Conservation (phyloP, 2,113 vertebrate species). For the Bos javanicus region DNA sequence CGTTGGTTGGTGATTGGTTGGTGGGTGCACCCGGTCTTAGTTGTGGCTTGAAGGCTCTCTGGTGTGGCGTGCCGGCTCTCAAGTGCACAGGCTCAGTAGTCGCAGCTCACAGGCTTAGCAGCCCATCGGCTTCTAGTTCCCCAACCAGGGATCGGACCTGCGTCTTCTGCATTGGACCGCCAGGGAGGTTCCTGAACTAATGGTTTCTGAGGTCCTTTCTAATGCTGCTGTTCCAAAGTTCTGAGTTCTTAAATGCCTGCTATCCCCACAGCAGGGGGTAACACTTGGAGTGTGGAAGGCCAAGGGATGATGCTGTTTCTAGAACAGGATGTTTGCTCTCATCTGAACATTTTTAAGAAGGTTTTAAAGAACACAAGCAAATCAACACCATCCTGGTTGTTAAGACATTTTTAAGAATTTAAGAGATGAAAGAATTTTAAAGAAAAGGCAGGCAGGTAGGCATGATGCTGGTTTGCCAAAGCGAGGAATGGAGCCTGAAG, state of each 20-base stretch:
- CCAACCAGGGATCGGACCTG: neutral
- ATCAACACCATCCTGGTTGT: neutral
- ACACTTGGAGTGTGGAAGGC: neutral
- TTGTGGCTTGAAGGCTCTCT: neutral
- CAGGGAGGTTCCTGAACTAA: neutral
- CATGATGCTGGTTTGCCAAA: neutral
- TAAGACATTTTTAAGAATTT: neutral
- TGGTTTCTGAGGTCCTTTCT: neutral
- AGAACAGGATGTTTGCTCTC: neutral
- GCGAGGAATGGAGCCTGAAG: fast-evolving
- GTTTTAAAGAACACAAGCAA: neutral
- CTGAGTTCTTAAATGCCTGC: neutral
- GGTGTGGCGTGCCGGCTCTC: neutral
- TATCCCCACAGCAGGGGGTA: neutral
- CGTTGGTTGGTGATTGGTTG: neutral
- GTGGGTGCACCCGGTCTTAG: neutral
- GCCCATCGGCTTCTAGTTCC: neutral
- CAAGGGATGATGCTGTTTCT: neutral
- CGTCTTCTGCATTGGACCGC: fast-evolving
- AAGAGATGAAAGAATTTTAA: neutral
- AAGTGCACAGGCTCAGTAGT: neutral
- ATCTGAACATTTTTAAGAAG: neutral
- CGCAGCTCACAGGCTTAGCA: neutral
- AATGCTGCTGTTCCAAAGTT: too few relatives aligned
- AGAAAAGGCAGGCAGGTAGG: neutral